Evolutionary conservation across 37 sponge, comb jelly and placozoan species (phyloP).

Genomic region (Aphrocallistes beatrix): DNA sequence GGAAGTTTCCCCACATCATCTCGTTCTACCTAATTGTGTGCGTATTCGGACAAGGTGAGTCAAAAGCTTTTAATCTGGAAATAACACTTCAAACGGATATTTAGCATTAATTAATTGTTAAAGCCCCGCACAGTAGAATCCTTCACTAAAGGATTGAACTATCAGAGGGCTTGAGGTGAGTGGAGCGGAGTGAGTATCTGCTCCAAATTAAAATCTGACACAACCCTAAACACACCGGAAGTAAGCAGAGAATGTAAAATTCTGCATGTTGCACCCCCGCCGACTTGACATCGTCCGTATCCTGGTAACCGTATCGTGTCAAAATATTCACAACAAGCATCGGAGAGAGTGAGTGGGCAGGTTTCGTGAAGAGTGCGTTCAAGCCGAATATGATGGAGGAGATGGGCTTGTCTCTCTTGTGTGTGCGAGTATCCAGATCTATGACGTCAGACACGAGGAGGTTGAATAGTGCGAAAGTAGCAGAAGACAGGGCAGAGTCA

Average conservation of each 20-base stretch:
- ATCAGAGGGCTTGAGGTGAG: neutral
- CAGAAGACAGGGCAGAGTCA: slow-evolving; percentile 11
- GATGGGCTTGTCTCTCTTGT: slow-evolving; percentile 25
- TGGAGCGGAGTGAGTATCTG: neutral
- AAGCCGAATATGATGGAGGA: slow-evolving; percentile 32
- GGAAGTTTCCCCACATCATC: neutral
- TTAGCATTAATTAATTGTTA: neutral
- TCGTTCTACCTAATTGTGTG: slow-evolving; percentile 6
- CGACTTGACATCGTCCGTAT: neutral
- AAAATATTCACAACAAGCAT: slow-evolving; percentile 32
- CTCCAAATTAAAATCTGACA: slow-evolving; percentile 9
- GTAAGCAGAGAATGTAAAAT: neutral
- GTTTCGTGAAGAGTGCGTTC: slow-evolving; percentile 39
- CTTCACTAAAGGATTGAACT: neutral
- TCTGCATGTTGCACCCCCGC: neutral
- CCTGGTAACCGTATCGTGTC: slow-evolving; percentile 27
- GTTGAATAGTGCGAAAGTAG: slow-evolving; percentile 29
- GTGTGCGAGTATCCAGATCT: slow-evolving; percentile 17
- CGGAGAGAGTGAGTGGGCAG: slow-evolving; percentile 33
- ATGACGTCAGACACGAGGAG: slow-evolving; percentile 27
- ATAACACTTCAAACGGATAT: neutral
- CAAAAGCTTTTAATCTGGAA: neutral
- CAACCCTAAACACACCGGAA: neutral
- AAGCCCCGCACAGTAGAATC: too few relatives aligned
- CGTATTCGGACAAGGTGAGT: neutral